These are phyloP conservation scores for Meteorus cinctellus DNA, from an alignment of 2,888 invertebrate genomes.

Conservation along the genomic window DNA sequence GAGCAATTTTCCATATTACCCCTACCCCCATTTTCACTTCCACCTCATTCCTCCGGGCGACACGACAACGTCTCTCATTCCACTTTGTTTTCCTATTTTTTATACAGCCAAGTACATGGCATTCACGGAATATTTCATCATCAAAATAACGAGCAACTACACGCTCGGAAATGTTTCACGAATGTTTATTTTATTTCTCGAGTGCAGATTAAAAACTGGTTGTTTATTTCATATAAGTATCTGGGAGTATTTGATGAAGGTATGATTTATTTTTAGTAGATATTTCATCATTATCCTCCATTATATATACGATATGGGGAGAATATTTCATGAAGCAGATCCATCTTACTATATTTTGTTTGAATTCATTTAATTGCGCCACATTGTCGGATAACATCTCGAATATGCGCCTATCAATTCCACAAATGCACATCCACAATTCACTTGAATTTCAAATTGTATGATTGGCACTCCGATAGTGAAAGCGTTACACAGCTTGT, in stretches of 20 bases:
- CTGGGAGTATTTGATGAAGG: not conserved
- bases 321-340: not conserved
- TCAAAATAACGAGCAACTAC: constrained; percentile 30
- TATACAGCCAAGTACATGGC: not conserved
- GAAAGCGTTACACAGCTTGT: not conserved
- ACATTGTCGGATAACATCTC: not conserved
- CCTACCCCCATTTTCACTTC: constrained; percentile 19
- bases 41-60: constrained; percentile 25
- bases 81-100: constrained; percentile 24
- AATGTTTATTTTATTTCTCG: not conserved
- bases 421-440: not conserved
- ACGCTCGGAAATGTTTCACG: not conserved
- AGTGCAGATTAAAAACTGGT: not conserved
- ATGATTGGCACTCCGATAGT: not conserved
- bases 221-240: not conserved
- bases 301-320: not conserved
- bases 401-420: not conserved
- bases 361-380: not conserved
- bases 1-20: constrained; percentile 51
- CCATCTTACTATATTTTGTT: not conserved
- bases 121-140: constrained; percentile 30
- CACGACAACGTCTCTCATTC: constrained; percentile 29
- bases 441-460: not conserved
- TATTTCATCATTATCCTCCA: not conserved
- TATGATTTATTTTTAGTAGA: not conserved